phyloP scores from a whole-genome alignment of 2,113 vertebrate genomes.

The Ochotona princeps region DNA sequence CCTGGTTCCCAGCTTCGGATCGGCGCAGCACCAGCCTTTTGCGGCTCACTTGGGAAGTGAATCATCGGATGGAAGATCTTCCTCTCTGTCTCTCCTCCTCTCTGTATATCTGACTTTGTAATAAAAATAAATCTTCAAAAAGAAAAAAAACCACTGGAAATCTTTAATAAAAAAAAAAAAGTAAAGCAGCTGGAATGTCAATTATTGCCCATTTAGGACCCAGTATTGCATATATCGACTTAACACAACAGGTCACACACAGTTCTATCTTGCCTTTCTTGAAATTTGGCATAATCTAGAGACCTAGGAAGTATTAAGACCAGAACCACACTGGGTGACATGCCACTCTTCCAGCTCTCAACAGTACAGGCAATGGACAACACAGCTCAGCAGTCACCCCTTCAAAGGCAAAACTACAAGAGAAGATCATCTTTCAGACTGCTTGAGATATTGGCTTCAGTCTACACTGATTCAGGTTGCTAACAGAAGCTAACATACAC shows the following conservation, averaged over 20 bases:
- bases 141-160: too few species aligned
- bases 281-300: not conserved
- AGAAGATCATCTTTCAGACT: not conserved
- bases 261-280: not conserved
- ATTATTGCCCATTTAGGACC: too few species aligned
- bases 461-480: not conserved
- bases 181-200: not conserved
- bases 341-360: not conserved
- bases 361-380: not conserved
- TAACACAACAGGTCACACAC: not conserved
- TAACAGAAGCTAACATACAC: not conserved
- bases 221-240: too few species aligned
- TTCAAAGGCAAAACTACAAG: not conserved
- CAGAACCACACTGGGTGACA: not conserved
- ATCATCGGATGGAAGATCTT: too few species aligned
- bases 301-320: not conserved
- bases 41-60: too few species aligned
- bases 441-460: not conserved
- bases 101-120: too few species aligned
- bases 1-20: too few species aligned
- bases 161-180: too few species aligned
- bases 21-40: too few species aligned
- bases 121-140: too few species aligned
- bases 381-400: constrained; percentile 3
- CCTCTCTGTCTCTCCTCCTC: too few species aligned